Evolutionary conservation across 2,797 vertebrate species (phyloP).

Genomic region (Nannoperca obscura): DNA sequence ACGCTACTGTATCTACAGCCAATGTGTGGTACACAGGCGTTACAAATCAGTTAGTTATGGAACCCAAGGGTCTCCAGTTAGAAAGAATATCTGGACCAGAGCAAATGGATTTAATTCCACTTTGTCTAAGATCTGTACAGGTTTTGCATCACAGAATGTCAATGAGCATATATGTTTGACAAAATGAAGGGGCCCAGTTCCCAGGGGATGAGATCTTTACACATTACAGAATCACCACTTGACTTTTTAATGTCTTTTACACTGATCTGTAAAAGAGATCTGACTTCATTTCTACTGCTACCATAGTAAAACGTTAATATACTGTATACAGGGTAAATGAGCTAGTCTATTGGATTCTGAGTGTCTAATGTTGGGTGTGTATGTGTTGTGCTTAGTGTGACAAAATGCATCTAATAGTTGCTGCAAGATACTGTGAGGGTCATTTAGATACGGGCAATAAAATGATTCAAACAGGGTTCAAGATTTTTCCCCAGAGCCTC

Average conservation of each 20-base stretch:
- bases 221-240: slow-evolving; percentile 40
- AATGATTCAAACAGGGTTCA: slow-evolving; percentile 54
- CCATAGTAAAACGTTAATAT: background rate
- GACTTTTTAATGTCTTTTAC: slow-evolving; percentile 29
- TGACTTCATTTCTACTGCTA: background rate
- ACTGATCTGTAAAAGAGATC: slow-evolving; percentile 9
- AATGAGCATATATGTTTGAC: slow-evolving; percentile 51
- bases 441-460: slow-evolving; percentile 39
- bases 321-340: slow-evolving; percentile 6
- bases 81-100: slow-evolving; percentile 61
- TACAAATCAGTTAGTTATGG: slow-evolving; percentile 59
- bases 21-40: slow-evolving; percentile 29
- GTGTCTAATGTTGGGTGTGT: background rate
- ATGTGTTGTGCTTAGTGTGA: slow-evolving; percentile 25
- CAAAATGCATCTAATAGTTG: slow-evolving; percentile 38
- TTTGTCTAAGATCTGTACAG: slow-evolving; percentile 38
- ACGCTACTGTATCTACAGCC: slow-evolving; percentile 23
- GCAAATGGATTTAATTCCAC: slow-evolving; percentile 65
- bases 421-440: slow-evolving; percentile 37
- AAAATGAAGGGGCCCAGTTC: slow-evolving; percentile 16
- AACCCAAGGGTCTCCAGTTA: slow-evolving; percentile 41
- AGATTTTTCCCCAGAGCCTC: slow-evolving; percentile 40
- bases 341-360: background rate
- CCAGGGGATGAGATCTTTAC: slow-evolving; percentile 18
- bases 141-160: slow-evolving; percentile 44